A percentile compares a stretch with the other conserved stretches of the same genome.
Conservation (phyloP, 2,797 vertebrate species). For the Gymnocypris eckloni region DNA sequence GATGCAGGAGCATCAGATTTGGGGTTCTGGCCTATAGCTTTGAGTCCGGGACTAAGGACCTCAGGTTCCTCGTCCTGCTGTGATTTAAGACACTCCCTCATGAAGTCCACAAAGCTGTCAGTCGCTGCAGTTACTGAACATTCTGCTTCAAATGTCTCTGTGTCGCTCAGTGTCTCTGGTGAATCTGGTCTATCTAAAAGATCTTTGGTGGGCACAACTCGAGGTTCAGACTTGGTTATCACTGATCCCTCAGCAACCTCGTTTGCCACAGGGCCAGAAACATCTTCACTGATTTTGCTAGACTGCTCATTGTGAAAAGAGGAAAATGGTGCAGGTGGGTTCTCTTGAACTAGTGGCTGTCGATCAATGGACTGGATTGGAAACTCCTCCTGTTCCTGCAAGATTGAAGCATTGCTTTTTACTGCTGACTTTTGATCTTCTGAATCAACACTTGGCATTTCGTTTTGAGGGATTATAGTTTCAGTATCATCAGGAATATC, state of each 20-base stretch:
- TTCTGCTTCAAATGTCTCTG: constrained; percentile 61
- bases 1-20: constrained; percentile 42
- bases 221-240: constrained; percentile 49
- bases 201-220: constrained; percentile 52
- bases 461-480: constrained; percentile 38
- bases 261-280: constrained; percentile 49
- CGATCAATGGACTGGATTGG: constrained; percentile 48
- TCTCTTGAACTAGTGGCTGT: constrained; percentile 62
- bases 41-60: constrained; percentile 36
- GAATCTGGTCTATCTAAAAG: constrained; percentile 42
- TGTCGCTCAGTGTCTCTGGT: constrained; percentile 58
- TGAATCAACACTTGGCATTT: constrained; percentile 27
- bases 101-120: constrained; percentile 83
- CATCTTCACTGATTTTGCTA: constrained; percentile 53
- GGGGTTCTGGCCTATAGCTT: constrained; percentile 29
- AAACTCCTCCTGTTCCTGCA: constrained; percentile 58
- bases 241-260: constrained; percentile 47
- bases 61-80: constrained; percentile 74
- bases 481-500: constrained; percentile 56
- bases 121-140: constrained; percentile 62
- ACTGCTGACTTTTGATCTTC: constrained; percentile 45
- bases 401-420: constrained; percentile 42
- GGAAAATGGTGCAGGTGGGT: constrained; percentile 69
- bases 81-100: constrained; percentile 82
- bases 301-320: constrained; percentile 64